Evolutionary conservation across 2,113 vertebrate species (phyloP).

Genomic region (Platycercus adscitus): DNA sequence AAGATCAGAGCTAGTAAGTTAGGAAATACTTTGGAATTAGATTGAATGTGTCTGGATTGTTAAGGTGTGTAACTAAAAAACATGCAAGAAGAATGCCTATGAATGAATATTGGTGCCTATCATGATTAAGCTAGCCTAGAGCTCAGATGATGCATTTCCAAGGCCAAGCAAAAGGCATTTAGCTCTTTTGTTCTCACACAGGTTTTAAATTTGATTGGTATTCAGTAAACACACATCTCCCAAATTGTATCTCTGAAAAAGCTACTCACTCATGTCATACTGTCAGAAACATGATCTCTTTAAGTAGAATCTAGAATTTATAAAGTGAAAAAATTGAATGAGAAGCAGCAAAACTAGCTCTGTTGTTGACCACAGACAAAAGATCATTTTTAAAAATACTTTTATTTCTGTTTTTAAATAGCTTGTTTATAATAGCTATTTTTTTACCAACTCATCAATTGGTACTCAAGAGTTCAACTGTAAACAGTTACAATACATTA

Average conservation of each 20-base stretch:
- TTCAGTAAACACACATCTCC: neutral
- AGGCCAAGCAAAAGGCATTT: neutral
- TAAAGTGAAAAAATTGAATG: neutral
- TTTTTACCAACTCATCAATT: neutral
- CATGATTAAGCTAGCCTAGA: neutral
- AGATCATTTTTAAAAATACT: neutral
- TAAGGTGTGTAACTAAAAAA: neutral
- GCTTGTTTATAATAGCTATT: neutral
- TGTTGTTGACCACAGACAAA: neutral
- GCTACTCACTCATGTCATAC: neutral
- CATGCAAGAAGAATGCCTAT: neutral
- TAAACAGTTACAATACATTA: constrained; percentile 48
- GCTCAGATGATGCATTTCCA: neutral
- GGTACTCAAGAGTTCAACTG: constrained; percentile 24
- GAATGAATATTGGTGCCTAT: neutral
- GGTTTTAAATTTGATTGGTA: neutral
- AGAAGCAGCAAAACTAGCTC: neutral
- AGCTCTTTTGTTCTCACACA: neutral
- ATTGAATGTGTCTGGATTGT: neutral
- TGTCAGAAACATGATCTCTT: neutral
- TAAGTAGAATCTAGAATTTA: neutral
- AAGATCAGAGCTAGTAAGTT: neutral
- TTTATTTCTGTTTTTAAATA: constrained; percentile 59
- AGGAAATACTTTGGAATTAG: neutral
- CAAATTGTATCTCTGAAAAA: neutral